Percentiles rank a stretch among this genome's conserved stretches.
These are phyloP conservation scores for Machaerirhynchus nigripectus DNA, from an alignment of 2,113 vertebrate genomes.

Conservation along the genomic window DNA sequence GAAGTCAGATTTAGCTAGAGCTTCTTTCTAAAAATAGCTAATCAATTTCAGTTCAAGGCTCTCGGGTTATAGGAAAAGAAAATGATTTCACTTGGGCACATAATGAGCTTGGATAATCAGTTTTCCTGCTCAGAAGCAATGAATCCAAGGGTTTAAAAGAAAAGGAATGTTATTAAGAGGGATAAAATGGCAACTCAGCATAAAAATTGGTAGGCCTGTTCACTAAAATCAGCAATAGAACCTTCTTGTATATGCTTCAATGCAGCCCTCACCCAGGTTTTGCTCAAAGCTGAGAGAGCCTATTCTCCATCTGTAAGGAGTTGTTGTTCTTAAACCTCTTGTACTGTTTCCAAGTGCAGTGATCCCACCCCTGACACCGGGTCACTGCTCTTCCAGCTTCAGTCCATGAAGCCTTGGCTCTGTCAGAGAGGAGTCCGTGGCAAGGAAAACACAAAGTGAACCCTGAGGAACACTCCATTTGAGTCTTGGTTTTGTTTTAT, in stretches of 20 bases:
- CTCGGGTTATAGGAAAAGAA: constrained; percentile 12
- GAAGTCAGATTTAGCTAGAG: constrained; percentile 15
- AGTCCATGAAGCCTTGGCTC: not conserved
- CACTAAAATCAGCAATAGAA: not conserved
- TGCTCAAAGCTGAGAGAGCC: not conserved
- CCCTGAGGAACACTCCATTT: not conserved
- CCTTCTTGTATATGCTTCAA: not conserved
- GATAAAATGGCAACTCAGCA: not conserved
- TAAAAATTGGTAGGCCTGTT: not conserved
- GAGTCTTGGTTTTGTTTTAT: not conserved
- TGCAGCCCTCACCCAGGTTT: not conserved
- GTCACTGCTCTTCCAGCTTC: not conserved
- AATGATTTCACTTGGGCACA: not conserved
- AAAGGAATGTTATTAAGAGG: not conserved
- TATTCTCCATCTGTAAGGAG: not conserved
- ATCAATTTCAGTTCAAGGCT: constrained; percentile 31
- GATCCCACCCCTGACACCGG: not conserved
- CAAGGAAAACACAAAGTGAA: not conserved
- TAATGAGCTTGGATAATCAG: constrained; percentile 17
- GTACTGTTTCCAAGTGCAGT: not conserved
- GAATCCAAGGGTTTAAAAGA: not conserved
- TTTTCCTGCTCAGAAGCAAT: constrained; percentile 22
- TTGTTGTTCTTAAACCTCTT: not conserved
- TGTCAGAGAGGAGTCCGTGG: not conserved
- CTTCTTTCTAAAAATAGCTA: constrained; percentile 45